phyloP scores from a whole-genome alignment of 2,888 invertebrate genomes.

The Meiosimyza platycephala region DNA sequence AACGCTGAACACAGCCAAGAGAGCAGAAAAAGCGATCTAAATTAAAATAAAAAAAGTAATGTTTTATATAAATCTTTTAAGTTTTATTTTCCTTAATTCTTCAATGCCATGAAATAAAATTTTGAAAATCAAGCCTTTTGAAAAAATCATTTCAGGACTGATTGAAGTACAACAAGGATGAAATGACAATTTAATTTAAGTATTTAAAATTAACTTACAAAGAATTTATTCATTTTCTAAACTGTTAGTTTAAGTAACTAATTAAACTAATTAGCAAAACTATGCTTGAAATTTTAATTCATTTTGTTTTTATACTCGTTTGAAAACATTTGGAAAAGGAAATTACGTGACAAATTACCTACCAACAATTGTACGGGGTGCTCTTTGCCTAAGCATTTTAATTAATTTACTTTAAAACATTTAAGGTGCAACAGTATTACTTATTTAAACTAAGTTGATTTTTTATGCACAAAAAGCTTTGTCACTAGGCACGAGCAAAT shows the following conservation, averaged over 20 bases:
- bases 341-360: constrained; percentile 49
- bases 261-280: constrained; percentile 8
- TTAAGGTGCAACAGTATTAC: too few relatives aligned
- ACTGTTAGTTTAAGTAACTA: constrained; percentile 35
- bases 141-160: too few relatives aligned
- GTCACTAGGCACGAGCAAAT: too few relatives aligned
- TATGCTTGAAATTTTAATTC: background rate
- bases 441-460: too few relatives aligned
- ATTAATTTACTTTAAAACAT: too few relatives aligned
- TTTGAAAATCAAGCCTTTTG: too few relatives aligned
- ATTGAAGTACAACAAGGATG: too few relatives aligned
- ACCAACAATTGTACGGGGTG: constrained; percentile 21
- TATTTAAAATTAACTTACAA: constrained; percentile 43
- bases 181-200: too few relatives aligned
- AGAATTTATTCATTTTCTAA: constrained; percentile 41
- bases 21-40: constrained; percentile 43
- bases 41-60: background rate
- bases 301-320: constrained; percentile 41
- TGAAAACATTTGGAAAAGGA: constrained; percentile 23
- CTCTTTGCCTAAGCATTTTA: constrained; percentile 1
- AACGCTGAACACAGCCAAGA: constrained; percentile 35
- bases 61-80: background rate
- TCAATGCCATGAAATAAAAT: background rate
- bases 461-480: too few relatives aligned
- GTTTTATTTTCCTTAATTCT: too few relatives aligned